phyloP scores from a whole-genome alignment of 1,140 invertebrate species.

The Colletes gigas region DNA sequence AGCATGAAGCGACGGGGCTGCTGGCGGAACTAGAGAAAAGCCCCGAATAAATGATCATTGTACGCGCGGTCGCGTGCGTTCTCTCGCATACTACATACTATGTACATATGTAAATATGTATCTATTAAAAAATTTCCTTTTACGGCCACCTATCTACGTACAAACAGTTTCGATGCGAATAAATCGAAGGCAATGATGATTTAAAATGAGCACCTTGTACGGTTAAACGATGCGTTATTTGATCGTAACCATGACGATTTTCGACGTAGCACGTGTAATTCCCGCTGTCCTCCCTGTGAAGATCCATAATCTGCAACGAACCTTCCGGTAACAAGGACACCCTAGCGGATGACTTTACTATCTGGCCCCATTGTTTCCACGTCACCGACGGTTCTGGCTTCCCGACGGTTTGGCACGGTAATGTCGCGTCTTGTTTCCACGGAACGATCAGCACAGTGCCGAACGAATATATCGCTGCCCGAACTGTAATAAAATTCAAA shows the following conservation, averaged over 20 bases:
- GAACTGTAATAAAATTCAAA: conserved; percentile 81
- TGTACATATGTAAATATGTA: no score
- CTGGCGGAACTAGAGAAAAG: conserved; percentile 80
- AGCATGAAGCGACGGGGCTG: conserved; percentile 81
- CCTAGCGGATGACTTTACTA: conserved; percentile 86
- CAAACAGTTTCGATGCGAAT: no score
- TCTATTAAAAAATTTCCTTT: no score
- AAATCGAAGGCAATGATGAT: background rate
- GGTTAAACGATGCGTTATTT: conserved; percentile 88
- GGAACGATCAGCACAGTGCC: conserved; percentile 88
- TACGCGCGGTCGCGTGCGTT: background rate
- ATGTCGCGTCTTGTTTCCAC: conserved; percentile 91
- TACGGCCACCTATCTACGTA: no score
- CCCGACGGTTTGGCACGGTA: conserved; percentile 91
- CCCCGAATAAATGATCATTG: conserved; percentile 1
- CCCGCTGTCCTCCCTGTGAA: conserved; percentile 90
- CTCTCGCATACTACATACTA: background rate
- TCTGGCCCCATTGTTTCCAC: conserved; percentile 88
- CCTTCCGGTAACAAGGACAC: conserved; percentile 86
- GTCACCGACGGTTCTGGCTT: conserved; percentile 87
- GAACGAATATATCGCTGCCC: conserved; percentile 91
- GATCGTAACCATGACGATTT: conserved; percentile 92
- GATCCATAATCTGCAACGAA: conserved; percentile 87
- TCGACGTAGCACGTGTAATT: conserved; percentile 94
- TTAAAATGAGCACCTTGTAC: conserved; percentile 83